Conservation (phyloP, 2,113 vertebrate species). For the Sinosuthora webbiana region DNA sequence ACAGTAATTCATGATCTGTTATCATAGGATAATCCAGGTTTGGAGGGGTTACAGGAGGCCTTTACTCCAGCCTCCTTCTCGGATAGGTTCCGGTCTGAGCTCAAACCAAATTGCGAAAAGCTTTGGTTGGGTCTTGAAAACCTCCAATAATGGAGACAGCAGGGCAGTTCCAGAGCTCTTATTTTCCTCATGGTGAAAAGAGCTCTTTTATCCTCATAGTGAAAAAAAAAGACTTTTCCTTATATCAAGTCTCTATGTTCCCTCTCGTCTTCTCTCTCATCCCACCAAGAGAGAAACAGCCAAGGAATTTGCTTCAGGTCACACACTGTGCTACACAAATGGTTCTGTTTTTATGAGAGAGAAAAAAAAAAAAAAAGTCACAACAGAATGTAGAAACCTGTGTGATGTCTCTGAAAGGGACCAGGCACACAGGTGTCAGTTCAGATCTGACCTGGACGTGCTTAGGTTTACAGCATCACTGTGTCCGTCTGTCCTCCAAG, state of each 20-base stretch:
- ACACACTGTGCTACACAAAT: background rate
- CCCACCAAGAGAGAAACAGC: background rate
- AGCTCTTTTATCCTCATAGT: background rate
- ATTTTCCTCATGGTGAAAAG: background rate
- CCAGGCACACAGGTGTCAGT: accelerated
- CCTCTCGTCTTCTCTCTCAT: background rate
- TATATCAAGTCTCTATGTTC: background rate
- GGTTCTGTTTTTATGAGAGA: background rate
- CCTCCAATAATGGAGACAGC: background rate
- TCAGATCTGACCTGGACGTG: background rate
- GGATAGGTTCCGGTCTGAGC: background rate
- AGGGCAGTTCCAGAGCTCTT: background rate
- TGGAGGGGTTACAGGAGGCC: background rate
- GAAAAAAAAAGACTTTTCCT: background rate
- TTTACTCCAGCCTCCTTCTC: background rate
- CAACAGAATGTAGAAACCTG: background rate
- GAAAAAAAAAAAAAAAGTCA: background rate
- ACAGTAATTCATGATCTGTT: background rate
- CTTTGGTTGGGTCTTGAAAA: background rate
- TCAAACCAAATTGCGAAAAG: background rate
- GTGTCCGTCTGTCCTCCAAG: background rate
- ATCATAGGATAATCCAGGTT: background rate
- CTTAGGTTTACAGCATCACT: background rate
- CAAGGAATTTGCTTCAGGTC: background rate
- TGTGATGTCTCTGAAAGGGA: background rate